Conservation (phyloP, 2,888 invertebrate genomes). For the Copidosoma aretas region DNA sequence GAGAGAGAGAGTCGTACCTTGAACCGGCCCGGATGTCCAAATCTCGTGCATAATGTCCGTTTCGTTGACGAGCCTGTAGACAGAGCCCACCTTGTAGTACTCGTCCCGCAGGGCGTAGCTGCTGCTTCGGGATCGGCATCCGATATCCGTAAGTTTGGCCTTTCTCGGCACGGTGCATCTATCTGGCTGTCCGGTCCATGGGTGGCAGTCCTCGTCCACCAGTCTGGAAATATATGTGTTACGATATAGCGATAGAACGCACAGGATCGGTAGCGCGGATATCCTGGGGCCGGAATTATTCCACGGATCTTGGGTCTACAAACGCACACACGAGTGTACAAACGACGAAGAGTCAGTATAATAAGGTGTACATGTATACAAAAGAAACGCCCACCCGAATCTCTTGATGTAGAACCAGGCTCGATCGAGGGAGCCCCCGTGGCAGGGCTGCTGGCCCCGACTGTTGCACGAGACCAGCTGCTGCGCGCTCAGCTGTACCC, state of each 20-base stretch:
- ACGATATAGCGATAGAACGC: too few relatives aligned
- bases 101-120: slow-evolving; percentile 66
- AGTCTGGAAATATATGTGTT: too few relatives aligned
- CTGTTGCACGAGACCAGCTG: slow-evolving; percentile 86
- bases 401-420: slow-evolving; percentile 90
- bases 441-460: slow-evolving; percentile 79
- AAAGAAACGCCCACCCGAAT: slow-evolving; percentile 68
- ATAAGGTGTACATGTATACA: too few relatives aligned
- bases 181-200: slow-evolving; percentile 72
- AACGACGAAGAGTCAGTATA: too few relatives aligned
- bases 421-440: slow-evolving; percentile 86
- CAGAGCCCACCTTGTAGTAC: slow-evolving; percentile 77
- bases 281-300: too few relatives aligned
- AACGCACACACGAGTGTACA: too few relatives aligned
- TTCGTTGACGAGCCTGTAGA: slow-evolving; percentile 76
- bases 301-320: too few relatives aligned
- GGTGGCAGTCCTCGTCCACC: slow-evolving; percentile 85
- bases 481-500: slow-evolving; percentile 79
- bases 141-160: slow-evolving; percentile 63
- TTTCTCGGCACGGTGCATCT: slow-evolving; percentile 71
- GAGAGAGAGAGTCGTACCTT: too few relatives aligned
- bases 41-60: slow-evolving; percentile 93
- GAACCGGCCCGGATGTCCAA: slow-evolving; percentile 88
- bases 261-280: too few relatives aligned
- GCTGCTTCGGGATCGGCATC: slow-evolving; percentile 63